These are phyloP conservation scores for Dichetophora obliterata DNA, from an alignment of 2,888 invertebrate species.

Conservation along the genomic window DNA sequence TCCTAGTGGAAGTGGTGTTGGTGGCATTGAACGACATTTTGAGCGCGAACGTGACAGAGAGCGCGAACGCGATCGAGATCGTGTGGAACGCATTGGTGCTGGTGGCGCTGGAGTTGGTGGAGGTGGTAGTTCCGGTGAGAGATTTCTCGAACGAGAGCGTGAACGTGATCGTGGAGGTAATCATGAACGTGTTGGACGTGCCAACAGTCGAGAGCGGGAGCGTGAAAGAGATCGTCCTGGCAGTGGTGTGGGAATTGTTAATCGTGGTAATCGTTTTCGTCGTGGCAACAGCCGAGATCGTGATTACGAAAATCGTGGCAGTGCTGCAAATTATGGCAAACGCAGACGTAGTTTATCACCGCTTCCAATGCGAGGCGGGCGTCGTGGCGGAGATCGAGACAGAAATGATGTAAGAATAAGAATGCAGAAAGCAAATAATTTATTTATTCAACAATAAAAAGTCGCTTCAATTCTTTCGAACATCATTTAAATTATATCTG, in stretches of 20 bases:
- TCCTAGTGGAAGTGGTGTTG: conserved; percentile 41
- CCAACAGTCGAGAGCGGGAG: conserved; percentile 55
- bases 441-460: too few species aligned
- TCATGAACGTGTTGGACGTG: conserved; percentile 32
- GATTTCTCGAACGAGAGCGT: conserved; percentile 48
- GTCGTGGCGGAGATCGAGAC: conserved; percentile 61
- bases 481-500: neutral
- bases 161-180: conserved; percentile 56
- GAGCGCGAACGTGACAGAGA: conserved; percentile 56
- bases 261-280: conserved; percentile 57
- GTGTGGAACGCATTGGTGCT: conserved; percentile 40
- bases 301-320: conserved; percentile 60
- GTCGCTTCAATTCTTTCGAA: neutral
- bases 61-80: conserved; percentile 55
- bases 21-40: conserved; percentile 46
- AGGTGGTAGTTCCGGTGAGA: conserved; percentile 34
- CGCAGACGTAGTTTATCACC: conserved; percentile 67
- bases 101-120: neutral
- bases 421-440: neutral
- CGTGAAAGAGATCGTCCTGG: conserved; percentile 52
- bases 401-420: conserved; percentile 60
- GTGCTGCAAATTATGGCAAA: conserved; percentile 55
- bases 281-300: conserved; percentile 62
- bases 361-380: conserved; percentile 51
- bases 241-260: conserved; percentile 41